Evolutionary conservation across 2,888 invertebrate species (phyloP).

Genomic region (Stenodema calcarata): DNA sequence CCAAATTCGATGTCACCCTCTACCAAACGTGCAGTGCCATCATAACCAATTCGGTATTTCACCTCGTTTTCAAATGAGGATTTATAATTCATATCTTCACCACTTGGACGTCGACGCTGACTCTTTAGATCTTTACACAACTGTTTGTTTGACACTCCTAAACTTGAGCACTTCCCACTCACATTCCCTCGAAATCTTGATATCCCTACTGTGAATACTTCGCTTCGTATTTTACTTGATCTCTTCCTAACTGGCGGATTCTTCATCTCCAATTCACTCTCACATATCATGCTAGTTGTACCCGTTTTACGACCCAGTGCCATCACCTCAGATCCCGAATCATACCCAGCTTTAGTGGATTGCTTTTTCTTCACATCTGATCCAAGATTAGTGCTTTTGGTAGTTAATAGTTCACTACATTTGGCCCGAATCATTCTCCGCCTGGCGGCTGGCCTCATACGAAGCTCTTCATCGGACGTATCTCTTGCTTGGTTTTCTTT

Average conservation of each 20-base stretch:
- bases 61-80: not conserved
- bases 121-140: not conserved
- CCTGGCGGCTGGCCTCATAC: not conserved
- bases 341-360: not conserved
- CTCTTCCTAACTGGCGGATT: not conserved
- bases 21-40: not conserved
- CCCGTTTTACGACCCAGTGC: not conserved
- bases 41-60: not conserved
- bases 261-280: not conserved
- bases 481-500: too few relatives aligned
- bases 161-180: not conserved
- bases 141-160: not conserved
- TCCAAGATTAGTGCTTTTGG: not conserved
- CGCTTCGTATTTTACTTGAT: not conserved
- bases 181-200: too few relatives aligned
- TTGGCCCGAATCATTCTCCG: not conserved
- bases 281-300: too few relatives aligned
- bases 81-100: not conserved
- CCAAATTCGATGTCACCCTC: not conserved
- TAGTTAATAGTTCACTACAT: not conserved
- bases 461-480: not conserved
- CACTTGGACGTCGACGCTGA: not conserved
- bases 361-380: not conserved
- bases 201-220: too few relatives aligned
- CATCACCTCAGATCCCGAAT: too few relatives aligned